phyloP scores from a whole-genome alignment of 2,113 vertebrate species.

The Tupaia tana region DNA sequence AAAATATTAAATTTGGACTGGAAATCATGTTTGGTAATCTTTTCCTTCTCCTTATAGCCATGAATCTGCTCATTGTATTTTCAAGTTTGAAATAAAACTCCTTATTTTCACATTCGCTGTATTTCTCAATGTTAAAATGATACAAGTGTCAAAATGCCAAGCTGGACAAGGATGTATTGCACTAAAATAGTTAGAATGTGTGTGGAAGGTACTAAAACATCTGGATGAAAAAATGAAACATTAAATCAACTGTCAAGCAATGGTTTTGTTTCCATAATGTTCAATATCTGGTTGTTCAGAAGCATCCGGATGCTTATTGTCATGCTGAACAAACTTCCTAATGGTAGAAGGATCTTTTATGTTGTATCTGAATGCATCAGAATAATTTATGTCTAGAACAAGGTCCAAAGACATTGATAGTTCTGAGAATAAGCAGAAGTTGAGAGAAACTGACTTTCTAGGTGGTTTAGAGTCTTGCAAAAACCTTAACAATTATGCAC shows the following conservation, averaged over 20 bases:
- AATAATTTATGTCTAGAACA: neutral
- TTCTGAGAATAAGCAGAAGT: neutral
- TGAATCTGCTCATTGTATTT: slow-evolving; percentile 10
- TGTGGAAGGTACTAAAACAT: slow-evolving; percentile 41
- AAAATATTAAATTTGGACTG: neutral
- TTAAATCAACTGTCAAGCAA: slow-evolving; percentile 34
- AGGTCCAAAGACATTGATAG: neutral
- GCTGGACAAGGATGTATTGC: slow-evolving; percentile 11
- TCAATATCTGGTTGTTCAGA: slow-evolving; percentile 24
- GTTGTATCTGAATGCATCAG: neutral
- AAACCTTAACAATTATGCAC: neutral
- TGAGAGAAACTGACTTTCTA: neutral
- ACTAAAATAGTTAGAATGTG: slow-evolving; percentile 4
- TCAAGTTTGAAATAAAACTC: slow-evolving; percentile 13
- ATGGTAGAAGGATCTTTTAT: neutral
- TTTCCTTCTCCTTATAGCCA: neutral
- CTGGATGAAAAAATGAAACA: slow-evolving; percentile 31
- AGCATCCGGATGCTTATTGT: neutral
- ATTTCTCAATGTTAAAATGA: neutral
- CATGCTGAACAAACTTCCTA: neutral
- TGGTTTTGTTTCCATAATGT: neutral
- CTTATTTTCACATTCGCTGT: neutral
- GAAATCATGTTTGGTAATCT: neutral
- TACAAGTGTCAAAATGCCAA: slow-evolving; percentile 19
- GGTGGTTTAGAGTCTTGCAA: neutral